These are phyloP conservation scores for Halocynthia roretzi DNA, from an alignment of 23 tunicate genomes.

Conservation along the genomic window DNA sequence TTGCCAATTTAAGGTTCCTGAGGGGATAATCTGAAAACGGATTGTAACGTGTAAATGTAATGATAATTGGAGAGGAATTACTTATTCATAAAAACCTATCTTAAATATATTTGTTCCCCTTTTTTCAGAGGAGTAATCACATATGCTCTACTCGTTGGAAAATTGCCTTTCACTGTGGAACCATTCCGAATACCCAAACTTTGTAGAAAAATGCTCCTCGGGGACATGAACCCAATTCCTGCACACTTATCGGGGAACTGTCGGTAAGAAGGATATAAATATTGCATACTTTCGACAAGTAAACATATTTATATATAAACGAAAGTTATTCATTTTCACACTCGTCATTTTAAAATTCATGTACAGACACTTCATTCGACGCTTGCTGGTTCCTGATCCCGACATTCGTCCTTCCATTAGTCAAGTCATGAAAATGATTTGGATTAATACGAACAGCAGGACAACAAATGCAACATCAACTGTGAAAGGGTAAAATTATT, in stretches of 20 bases:
- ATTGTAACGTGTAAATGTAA: too few species aligned
- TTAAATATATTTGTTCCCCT: background rate
- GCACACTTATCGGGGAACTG: slow-evolving; percentile 44
- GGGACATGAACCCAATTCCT: slow-evolving; percentile 96
- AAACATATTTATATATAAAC: background rate
- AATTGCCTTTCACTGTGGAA: slow-evolving; percentile 94
- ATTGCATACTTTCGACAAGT: background rate
- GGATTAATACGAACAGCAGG: slow-evolving; percentile 33
- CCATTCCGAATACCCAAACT: slow-evolving; percentile 87
- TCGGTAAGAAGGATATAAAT: slow-evolving; percentile 32
- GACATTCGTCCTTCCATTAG: slow-evolving; percentile 54
- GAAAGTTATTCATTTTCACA: background rate
- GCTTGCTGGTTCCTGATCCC: slow-evolving; percentile 56
- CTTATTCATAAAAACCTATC: too few species aligned
- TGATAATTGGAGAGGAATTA: too few species aligned
- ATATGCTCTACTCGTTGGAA: slow-evolving; percentile 90
- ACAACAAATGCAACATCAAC: background rate
- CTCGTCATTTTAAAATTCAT: background rate
- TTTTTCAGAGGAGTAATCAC: slow-evolving; percentile 88
- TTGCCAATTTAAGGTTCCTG: too few species aligned
- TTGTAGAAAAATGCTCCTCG: slow-evolving; percentile 84
- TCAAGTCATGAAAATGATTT: slow-evolving; percentile 65
- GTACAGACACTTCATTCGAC: slow-evolving; percentile 66
- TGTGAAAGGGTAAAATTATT: too few species aligned
- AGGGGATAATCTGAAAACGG: too few species aligned